Evolutionary conservation across 2,113 vertebrate species (phyloP), one percentile per base, ranked within the genome.

Genomic region (Xenus cinereus): DNA sequence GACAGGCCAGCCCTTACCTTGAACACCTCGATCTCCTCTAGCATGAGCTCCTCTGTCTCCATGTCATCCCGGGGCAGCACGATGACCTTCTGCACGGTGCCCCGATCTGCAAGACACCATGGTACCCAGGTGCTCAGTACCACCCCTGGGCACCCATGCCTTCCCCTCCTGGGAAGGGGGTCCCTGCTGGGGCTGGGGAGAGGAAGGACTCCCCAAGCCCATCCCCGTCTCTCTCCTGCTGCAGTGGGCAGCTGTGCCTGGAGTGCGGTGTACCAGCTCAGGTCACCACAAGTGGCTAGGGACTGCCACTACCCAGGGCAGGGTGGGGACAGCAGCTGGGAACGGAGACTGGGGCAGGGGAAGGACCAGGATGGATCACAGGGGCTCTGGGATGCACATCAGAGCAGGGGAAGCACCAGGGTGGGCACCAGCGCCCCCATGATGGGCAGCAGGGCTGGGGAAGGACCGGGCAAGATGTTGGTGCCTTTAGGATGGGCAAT

Each of bases 11-110:
- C 16, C 84, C 97, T 94, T 77, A 99, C 99, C 98, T 99, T 99
- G 87, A 99, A 99, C 92, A 99, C 99, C 72, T 99, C 99, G 7
- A 99, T 99, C 79, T 99, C 99, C 96, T 99, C 99, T 69, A 99
- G 97, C 93, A 99, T 99, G 81, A 99, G 98, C 93, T 99, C 99
- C 95, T 99, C 99, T 1, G 99, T 99, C 93, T 99, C 99, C 96
- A 99, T 97, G 97, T 99, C 99, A 22, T 99, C 99, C 97, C 99
- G 99, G 33, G 99, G 99, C 46, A 99, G 97, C 59, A 99, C 99
- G 2, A 99, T 99, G 80, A 99, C 99, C 96, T 99, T 99, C 98
- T 99, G 99, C 67, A 99, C 99, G 0, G 99, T 99, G 32, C 99
- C 99, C 45, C 98, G 98, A 98, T 99, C 99, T 99, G 98, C 79